A percentile compares a stretch with the other conserved stretches of the same genome.
Conservation (phyloP, 2,797 vertebrate species). For the Petrocephalus sullivani region DNA sequence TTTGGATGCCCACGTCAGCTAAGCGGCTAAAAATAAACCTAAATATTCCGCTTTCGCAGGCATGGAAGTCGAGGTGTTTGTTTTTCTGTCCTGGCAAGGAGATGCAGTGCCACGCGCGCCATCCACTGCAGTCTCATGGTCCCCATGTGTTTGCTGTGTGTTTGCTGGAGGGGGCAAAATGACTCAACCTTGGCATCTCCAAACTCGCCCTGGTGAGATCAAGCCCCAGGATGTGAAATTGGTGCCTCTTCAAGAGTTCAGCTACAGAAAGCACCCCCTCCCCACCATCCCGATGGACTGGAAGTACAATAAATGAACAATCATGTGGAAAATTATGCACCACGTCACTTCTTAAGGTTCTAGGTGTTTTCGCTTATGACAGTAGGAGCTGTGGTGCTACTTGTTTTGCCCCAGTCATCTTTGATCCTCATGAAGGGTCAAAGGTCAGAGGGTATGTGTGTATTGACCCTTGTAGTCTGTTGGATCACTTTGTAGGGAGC, state of each 20-base stretch:
- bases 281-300: not conserved
- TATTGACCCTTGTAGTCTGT: not conserved
- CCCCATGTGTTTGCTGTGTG: not conserved
- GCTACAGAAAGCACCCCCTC: not conserved
- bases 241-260: not conserved
- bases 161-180: not conserved
- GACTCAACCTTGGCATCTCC: not conserved
- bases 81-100: not conserved
- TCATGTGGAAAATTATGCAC: not conserved
- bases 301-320: not conserved
- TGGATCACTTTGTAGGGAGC: not conserved
- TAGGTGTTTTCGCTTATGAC: not conserved
- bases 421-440: not conserved
- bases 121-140: slow-evolving; percentile 16
- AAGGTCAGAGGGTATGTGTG: not conserved
- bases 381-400: not conserved
- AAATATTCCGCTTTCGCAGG: not conserved
- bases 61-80: not conserved
- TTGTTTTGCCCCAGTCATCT: not conserved
- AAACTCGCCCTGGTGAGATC: not conserved
- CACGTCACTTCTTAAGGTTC: not conserved
- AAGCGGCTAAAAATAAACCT: not conserved
- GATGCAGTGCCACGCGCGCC: not conserved
- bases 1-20: not conserved
- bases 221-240: not conserved